Base-by-base conservation (phyloP, 1,140 invertebrate species). In the Pararge aegeria region DNA sequence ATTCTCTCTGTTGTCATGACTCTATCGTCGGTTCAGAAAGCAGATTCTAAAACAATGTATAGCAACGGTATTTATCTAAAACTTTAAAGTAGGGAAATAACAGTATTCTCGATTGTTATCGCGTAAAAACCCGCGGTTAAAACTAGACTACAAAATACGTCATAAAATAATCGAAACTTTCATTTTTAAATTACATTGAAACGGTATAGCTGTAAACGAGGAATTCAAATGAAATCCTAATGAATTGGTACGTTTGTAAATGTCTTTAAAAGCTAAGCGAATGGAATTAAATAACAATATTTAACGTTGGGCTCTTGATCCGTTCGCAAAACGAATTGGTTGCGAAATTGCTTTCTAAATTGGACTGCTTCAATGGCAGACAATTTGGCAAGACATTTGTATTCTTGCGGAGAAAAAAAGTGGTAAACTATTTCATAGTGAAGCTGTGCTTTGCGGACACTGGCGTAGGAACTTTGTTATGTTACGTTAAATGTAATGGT, bases 361-460 rank as follows among this genome's bases (percentile, higher is more conserved):
- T 84, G 86, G 82, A 86, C 81, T 81, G 82, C 79, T 86, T 79
- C 73, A 75, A 78, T 74, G 76, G 80, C 76, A 88, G 85, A 88
- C 83, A 87, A 84, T 89, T 89, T 87, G 86, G 83, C 83, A 87
- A 87, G 82, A 81, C 83, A 89, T 89, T 89, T 89, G 85, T 89
- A 89, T 89, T 89, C 84, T 78, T 80, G 75, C 63, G 71, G 79
- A 24, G 24, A 24, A 12, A 87, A 83, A 84, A 83, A 88, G 86
- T 42, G 9, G 38, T 42, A 5, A 42, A 42, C 38, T 42, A 42
- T 42, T 42, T 42, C 5, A 42, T 18, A 42, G 38, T 42, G 6
- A 42, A 42, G 16, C 38, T 42, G 16, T 42, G 15, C 38, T 42
- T 42, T 16, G 38, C 13, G 16, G 38, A 12, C 30, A 34, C 12